A percentile compares a stretch with the other conserved stretches of the same genome.
Evolutionary conservation across 2,797 vertebrate species (phyloP).

Genomic region (Poeciliopsis turneri): DNA sequence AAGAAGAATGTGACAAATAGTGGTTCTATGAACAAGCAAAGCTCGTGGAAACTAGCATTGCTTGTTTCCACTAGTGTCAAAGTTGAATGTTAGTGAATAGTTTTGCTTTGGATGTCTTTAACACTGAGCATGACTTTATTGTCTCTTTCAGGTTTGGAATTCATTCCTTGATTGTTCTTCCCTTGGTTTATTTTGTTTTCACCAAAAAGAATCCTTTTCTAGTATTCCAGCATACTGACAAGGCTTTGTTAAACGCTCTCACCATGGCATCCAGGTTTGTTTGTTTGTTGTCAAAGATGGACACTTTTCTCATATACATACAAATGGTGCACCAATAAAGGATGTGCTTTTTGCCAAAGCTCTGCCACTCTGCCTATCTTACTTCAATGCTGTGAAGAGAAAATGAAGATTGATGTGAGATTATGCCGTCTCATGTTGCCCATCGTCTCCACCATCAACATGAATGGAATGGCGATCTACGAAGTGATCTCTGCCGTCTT

Average conservation of each 20-base stretch:
- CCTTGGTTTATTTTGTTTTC: not conserved
- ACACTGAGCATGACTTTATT: not conserved
- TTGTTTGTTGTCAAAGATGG: not conserved
- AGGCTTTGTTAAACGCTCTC: not conserved
- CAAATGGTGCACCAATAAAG: too few species aligned
- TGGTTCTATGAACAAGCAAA: not conserved
- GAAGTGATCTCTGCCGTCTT: not conserved
- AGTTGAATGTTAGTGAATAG: not conserved
- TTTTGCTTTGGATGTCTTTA: not conserved
- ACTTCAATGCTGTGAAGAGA: conserved; percentile 4
- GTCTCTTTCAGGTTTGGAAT: conserved; percentile 14
- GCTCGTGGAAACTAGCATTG: not conserved
- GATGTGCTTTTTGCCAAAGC: not conserved
- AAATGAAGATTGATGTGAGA: not conserved
- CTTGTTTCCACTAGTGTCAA: not conserved
- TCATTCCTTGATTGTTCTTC: not conserved
- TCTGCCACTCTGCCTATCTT: not conserved
- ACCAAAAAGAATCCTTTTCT: not conserved
- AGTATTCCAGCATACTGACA: not conserved
- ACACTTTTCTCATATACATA: not conserved
- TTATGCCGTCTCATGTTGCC: not conserved
- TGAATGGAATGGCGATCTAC: not conserved
- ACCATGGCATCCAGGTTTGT: not conserved
- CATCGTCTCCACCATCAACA: not conserved
- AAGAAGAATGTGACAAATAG: not conserved